Evolutionary conservation across 2,888 invertebrate genomes (phyloP).

Genomic region (Ganaspis brasiliensis): DNA sequence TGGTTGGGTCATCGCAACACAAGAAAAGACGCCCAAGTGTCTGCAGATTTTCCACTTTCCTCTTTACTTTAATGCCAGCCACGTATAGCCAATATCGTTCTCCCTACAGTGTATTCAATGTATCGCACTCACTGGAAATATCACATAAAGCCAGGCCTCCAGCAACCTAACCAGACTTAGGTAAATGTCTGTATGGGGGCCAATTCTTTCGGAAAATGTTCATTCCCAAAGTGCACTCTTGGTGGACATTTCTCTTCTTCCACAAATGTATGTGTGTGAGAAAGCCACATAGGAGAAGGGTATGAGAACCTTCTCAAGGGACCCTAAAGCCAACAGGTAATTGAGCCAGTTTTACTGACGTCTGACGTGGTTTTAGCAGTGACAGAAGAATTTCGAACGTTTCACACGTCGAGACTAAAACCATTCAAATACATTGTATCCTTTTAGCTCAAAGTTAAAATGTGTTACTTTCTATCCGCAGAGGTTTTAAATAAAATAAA

Average conservation of each 20-base stretch:
- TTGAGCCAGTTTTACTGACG: constrained; percentile 13
- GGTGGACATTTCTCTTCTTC: constrained; percentile 19
- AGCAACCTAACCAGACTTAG: constrained; percentile 19
- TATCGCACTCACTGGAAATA: constrained; percentile 16
- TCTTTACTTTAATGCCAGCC: constrained; percentile 47
- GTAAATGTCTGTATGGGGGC: constrained; percentile 25
- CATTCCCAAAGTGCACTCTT: neutral
- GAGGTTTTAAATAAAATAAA: too few species aligned
- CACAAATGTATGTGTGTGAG: neutral
- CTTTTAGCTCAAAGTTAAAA: too few species aligned
- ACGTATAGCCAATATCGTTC: constrained; percentile 52
- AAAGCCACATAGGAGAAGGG: neutral
- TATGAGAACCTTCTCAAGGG: neutral
- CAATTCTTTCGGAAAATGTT: constrained; percentile 17
- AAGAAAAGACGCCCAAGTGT: constrained; percentile 28
- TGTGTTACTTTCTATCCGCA: too few species aligned
- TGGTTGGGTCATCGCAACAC: constrained; percentile 61
- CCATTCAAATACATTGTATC: neutral
- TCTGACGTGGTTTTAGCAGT: constrained; percentile 3
- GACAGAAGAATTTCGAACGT: neutral
- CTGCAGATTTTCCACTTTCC: constrained; percentile 37
- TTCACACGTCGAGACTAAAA: constrained; percentile 8
- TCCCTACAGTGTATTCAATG: constrained; percentile 34
- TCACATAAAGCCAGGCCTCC: constrained; percentile 16
- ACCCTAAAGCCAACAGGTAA: constrained; percentile 5